These are phyloP conservation scores for Lamprologus speciosus DNA, from an alignment of 2,113 vertebrate genomes.

Conservation along the genomic window DNA sequence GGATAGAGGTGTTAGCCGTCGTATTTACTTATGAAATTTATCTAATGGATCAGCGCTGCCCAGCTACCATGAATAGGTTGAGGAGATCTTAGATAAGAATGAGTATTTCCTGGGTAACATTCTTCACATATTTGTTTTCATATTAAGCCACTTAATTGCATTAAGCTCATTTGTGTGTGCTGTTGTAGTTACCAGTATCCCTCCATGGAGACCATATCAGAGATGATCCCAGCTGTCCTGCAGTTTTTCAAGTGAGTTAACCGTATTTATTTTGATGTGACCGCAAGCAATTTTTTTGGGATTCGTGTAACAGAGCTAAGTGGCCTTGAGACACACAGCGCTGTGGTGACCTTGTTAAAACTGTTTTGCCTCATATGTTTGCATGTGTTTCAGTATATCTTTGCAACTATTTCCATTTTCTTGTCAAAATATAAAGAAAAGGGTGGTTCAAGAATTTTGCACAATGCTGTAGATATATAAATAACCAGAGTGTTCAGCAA, in stretches of 20 bases:
- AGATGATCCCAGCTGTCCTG: slow-evolving; percentile 84
- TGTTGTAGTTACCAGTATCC: slow-evolving; percentile 80
- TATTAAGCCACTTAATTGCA: not conserved
- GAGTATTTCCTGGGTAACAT: not conserved
- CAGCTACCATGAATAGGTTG: not conserved
- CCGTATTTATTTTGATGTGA: not conserved
- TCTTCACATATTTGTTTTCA: not conserved
- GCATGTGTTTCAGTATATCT: not conserved
- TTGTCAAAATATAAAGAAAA: not conserved
- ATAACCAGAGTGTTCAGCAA: not conserved
- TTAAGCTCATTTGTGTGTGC: not conserved
- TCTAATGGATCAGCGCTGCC: not conserved
- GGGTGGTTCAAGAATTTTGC: not conserved
- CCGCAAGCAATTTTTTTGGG: not conserved
- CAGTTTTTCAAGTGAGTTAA: slow-evolving; percentile 85
- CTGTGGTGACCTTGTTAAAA: not conserved
- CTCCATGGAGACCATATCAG: slow-evolving; percentile 82
- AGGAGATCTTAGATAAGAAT: not conserved
- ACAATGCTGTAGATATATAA: not conserved
- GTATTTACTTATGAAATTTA: not conserved
- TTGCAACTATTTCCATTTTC: not conserved
- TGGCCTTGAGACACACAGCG: fast-evolving
- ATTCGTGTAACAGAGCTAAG: slow-evolving; percentile 24
- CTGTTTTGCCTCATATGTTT: not conserved
- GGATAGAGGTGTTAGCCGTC: not conserved